Evolutionary conservation across 1,140 invertebrate species (phyloP).

Genomic region (Drosophila bifasciata): DNA sequence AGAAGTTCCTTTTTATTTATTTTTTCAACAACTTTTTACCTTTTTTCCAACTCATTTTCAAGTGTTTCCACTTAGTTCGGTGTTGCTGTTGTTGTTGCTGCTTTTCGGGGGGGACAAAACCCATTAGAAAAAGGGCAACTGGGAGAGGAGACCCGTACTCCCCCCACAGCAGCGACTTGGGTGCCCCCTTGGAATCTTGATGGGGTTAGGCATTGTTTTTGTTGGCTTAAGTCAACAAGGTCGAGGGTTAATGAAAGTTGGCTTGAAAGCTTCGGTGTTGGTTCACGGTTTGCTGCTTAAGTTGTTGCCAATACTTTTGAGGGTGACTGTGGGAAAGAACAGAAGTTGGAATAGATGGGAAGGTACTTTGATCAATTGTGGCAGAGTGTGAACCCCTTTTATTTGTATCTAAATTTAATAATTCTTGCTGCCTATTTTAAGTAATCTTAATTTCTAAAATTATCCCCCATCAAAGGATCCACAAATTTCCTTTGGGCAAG

Average conservation of each 20-base stretch:
- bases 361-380: background rate
- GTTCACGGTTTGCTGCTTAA: constrained; percentile 24
- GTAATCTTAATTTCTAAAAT: too few species aligned
- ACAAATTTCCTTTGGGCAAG: background rate
- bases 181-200: constrained; percentile 21
- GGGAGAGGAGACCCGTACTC: constrained; percentile 35
- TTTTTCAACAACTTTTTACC: constrained; percentile 75
- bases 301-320: constrained; percentile 11
- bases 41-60: constrained; percentile 72
- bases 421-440: too few species aligned
- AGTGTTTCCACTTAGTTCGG: constrained; percentile 72
- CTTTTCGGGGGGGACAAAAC: constrained; percentile 21
- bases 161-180: constrained; percentile 26
- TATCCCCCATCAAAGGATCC: too few species aligned
- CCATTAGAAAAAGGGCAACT: constrained; percentile 69
- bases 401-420: background rate
- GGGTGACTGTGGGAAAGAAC: background rate
- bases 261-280: constrained; percentile 33
- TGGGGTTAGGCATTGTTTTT: constrained; percentile 69
- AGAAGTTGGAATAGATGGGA: background rate
- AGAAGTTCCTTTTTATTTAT: constrained; percentile 69
- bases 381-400: background rate
- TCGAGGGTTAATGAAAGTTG: constrained; percentile 74
- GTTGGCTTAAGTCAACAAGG: constrained; percentile 75
- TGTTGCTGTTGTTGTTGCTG: constrained; percentile 33